Base-by-base conservation (phyloP, 2,888 invertebrate species). In the Diogma glabrata region DNA sequence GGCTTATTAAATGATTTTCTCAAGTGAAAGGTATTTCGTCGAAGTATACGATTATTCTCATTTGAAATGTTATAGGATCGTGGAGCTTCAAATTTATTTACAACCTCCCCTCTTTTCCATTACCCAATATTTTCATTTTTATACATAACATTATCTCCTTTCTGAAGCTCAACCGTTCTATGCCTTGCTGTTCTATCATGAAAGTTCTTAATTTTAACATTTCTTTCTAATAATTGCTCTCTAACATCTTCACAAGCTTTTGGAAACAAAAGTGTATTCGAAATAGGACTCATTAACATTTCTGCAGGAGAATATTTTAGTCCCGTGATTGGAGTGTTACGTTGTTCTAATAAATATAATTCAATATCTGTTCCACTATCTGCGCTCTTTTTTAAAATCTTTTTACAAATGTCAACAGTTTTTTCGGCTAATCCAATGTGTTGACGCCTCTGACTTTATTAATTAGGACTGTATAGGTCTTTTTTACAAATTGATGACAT, bases 281-380 rank as follows among this genome's bases (percentile, higher is more conserved):
- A 24, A 24, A 51, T 49, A 22, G 57, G 43, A 38, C 52, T 52
- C 33, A 57, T 54, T 47, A 60, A 49, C 12, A 58, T 16, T 47
- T 59, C 54, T 28, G 55, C 53, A n/a, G 59, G 58, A 4, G 59
- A 57, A 17, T 43, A 49, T 10, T 54, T 48, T 8, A 53, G 49
- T n/a, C 45, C 52, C 10, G 48, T 47, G 6, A 59, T 54, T 8
- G 58, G 60, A 4, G 56, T 57, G 46, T 57, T 59, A 45, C 60
- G 36, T 43, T 58, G 59, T 48, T 59, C 58, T 17, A 60, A 47
- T 3, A 59, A 49, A 3, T 55, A 56, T 30, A 56, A 10, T 14
- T 28, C 23, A n/a, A 54, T 40, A 52, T 59, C 57, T 47, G 48
- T 54, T 9, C 43, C 43, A 26, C 50, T 51, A 14, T 53, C 7